Conservation (phyloP, 1,140 invertebrate genomes). For the Aleiodes sp. region DNA sequence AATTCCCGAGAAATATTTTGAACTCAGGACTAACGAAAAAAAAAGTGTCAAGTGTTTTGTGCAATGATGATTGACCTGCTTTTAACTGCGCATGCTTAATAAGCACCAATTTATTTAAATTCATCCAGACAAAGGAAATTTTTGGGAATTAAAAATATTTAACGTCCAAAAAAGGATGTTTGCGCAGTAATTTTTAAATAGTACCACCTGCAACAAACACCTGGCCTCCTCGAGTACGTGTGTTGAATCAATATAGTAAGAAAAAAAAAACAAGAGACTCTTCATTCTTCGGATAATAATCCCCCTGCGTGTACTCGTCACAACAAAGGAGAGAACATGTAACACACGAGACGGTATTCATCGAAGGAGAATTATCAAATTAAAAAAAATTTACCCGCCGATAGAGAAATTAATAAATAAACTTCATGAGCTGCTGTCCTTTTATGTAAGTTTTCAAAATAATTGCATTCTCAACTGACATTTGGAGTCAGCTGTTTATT, state of each 20-base stretch:
- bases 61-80: conserved; percentile 2
- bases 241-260: conserved; percentile 3
- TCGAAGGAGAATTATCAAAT: too few relatives aligned
- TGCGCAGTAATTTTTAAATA: neutral
- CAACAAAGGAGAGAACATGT: neutral
- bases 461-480: neutral
- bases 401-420: conserved; percentile 38
- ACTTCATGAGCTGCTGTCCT: conserved; percentile 63
- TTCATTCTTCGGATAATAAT: neutral
- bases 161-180: too few relatives aligned
- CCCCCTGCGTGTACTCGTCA: neutral
- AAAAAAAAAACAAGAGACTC: neutral
- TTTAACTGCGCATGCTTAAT: conserved; percentile 1
- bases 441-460: conserved; percentile 56
- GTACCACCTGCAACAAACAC: neutral
- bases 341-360: neutral
- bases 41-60: neutral
- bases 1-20: neutral
- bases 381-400: too few relatives aligned
- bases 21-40: too few relatives aligned
- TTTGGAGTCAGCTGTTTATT: conserved; percentile 9
- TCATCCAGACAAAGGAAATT: neutral
- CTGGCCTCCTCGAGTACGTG: conserved; percentile 6
- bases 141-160: neutral
- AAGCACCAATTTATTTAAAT: neutral